phyloP scores from a whole-genome alignment of 2,113 vertebrate genomes.

The rat (Rattus norvegicus) region GRCr8 NC_086032.1:8393001-8393500 shows the following conservation, averaged over 20 bases:
- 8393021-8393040: neutral
- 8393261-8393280: neutral
- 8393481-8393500: neutral
- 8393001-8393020: neutral
- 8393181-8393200: neutral
- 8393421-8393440: neutral
- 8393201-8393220: accelerated
- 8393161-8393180: neutral
- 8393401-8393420: neutral
- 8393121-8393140: neutral
- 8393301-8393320: neutral
- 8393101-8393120: neutral
- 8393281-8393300: constrained; percentile 19
- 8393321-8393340: neutral
- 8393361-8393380: neutral
- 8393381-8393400: neutral
- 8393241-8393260: neutral
- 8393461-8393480: neutral
- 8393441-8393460: neutral
- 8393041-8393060: neutral
- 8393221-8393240: neutral
- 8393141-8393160: neutral
- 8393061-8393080: neutral
- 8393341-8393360: neutral
- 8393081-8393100: neutral